These are phyloP conservation scores for Globodera rostochiensis DNA, from an alignment of 1,140 invertebrate species.

Conservation along the genomic window DNA sequence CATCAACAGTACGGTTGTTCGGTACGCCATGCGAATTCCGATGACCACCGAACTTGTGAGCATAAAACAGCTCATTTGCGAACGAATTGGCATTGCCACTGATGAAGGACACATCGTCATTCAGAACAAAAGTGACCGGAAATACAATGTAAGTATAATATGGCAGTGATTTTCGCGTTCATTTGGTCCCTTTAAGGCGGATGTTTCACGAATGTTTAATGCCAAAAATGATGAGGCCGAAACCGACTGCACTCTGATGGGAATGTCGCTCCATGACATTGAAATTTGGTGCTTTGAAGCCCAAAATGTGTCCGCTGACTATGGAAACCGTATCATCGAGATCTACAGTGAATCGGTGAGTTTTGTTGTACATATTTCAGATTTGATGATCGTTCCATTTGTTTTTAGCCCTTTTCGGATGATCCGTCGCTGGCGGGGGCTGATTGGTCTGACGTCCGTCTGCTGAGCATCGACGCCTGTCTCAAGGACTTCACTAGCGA, in stretches of 20 bases:
- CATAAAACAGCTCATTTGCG: not conserved
- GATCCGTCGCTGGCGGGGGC: not conserved
- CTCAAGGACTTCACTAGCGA: constrained; percentile 22
- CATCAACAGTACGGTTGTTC: not conserved
- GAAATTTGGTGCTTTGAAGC: constrained; percentile 13
- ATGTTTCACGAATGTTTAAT: not conserved
- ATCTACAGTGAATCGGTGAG: not conserved
- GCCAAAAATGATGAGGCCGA: not conserved
- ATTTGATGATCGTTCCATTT: not conserved
- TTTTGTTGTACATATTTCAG: no score
- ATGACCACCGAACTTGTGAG: not conserved
- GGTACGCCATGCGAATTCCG: not conserved
- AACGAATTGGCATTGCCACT: not conserved
- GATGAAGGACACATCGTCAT: not conserved
- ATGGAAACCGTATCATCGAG: not conserved
- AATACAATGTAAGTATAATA: not conserved
- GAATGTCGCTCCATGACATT: not conserved
- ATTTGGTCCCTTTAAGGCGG: not conserved
- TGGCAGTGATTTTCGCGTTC: no score
- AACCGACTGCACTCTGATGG: not conserved
- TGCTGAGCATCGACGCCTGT: constrained; percentile 17
- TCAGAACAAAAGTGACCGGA: not conserved
- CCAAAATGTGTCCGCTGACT: not conserved
- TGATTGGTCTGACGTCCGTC: not conserved
- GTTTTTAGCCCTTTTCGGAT: constrained; percentile 1